Percentiles rank a stretch among this genome's conserved stretches.
phyloP scores from a whole-genome alignment of 2,888 invertebrate genomes.

The Cataglyphis livida region DNA sequence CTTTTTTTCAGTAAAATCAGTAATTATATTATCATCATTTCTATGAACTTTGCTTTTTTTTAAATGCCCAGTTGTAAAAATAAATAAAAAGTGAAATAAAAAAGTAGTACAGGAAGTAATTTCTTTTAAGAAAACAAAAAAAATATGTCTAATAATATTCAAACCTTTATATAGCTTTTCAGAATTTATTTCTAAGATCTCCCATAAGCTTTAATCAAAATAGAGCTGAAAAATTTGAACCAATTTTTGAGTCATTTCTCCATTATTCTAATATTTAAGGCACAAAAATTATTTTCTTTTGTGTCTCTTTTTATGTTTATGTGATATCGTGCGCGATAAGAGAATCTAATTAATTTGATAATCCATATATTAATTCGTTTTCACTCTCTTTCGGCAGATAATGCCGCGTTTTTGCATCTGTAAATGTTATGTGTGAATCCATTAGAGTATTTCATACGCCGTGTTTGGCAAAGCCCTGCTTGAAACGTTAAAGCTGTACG shows the following conservation, averaged over 20 bases:
- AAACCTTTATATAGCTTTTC: background rate
- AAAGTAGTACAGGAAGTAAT: background rate
- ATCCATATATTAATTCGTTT: constrained; percentile 54
- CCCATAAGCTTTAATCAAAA: background rate
- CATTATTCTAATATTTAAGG: background rate
- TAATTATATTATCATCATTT: background rate
- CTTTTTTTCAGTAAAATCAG: background rate
- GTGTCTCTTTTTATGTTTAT: background rate
- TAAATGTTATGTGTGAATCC: constrained; percentile 41
- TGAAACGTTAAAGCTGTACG: constrained; percentile 55
- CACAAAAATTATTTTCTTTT: background rate
- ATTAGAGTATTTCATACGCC: constrained; percentile 67
- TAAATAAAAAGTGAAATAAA: background rate
- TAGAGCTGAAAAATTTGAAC: background rate
- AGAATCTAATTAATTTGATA: constrained; percentile 39
- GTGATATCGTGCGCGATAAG: background rate
- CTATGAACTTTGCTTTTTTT: background rate
- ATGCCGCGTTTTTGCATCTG: constrained; percentile 43
- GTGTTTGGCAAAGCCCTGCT: constrained; percentile 44
- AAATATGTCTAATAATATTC: background rate
- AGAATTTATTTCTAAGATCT: background rate
- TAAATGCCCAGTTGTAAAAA: background rate
- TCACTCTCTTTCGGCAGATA: constrained; percentile 49
- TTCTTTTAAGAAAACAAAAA: background rate
- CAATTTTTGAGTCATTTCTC: background rate